Conservation (phyloP, 2,797 vertebrate species). For the Gallirallus australis region DNA sequence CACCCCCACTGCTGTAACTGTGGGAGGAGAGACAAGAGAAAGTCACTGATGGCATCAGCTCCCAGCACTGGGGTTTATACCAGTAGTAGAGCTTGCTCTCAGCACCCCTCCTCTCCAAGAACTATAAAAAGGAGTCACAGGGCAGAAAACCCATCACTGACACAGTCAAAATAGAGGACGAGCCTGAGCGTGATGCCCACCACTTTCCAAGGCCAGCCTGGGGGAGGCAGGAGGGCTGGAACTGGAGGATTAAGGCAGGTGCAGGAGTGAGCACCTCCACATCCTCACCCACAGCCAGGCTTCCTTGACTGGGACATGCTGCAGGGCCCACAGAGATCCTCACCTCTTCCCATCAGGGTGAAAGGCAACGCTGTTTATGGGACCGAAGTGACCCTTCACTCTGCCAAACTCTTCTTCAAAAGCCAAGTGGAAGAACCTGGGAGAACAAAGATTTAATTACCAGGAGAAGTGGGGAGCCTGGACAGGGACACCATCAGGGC, state of each 20-base stretch:
- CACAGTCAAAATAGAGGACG: accelerated
- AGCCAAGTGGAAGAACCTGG: constrained; percentile 96
- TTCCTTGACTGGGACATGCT: accelerated
- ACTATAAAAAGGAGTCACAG: neutral
- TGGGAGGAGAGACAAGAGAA: neutral
- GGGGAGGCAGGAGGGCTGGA: neutral
- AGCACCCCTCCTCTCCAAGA: neutral
- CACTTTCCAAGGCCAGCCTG: accelerated
- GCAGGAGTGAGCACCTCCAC: accelerated
- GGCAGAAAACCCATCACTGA: accelerated
- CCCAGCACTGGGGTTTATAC: accelerated
- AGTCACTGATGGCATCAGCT: neutral
- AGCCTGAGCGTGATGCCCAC: neutral
- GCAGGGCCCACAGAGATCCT: neutral
- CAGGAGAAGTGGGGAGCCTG: neutral
- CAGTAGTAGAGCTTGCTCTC: accelerated
- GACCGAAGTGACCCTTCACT: constrained; percentile 97
- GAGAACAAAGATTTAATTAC: neutral
- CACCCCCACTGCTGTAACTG: constrained; percentile 98
- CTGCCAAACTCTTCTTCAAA: constrained; percentile 98
- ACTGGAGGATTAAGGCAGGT: neutral
- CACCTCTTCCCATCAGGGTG: constrained; percentile 98
- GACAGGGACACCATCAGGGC: neutral
- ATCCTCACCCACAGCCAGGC: neutral
- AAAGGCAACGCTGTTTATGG: constrained; percentile 97